Conservation (phyloP, 1,140 invertebrate species). For the Trichonephila clavipes region DNA sequence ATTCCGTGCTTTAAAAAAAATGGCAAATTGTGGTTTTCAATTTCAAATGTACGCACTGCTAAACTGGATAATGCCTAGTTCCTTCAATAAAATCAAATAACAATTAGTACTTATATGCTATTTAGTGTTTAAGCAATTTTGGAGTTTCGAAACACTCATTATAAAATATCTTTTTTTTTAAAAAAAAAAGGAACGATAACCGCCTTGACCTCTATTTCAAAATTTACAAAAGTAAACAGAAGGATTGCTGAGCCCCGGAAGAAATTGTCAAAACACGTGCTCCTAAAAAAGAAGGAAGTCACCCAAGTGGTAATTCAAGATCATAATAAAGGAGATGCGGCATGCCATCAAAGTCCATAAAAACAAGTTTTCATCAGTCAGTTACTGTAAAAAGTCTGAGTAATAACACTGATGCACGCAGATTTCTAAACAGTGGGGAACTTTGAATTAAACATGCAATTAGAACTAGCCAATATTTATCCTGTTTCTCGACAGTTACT, state of each 20-base stretch:
- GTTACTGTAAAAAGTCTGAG: background rate
- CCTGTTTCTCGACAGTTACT: slow-evolving; percentile 15
- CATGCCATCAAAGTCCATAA: slow-evolving; percentile 20
- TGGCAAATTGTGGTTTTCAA: too few relatives aligned
- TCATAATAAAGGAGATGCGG: background rate
- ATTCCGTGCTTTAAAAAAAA: too few relatives aligned
- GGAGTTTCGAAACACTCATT: background rate
- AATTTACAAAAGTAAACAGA: background rate
- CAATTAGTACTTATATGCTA: too few relatives aligned
- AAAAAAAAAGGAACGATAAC: background rate
- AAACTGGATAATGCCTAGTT: too few relatives aligned
- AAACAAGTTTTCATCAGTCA: slow-evolving; percentile 48
- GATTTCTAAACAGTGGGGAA: slow-evolving; percentile 16
- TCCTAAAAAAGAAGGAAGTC: background rate
- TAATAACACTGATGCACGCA: slow-evolving; percentile 20
- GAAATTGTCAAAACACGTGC: slow-evolving; percentile 7
- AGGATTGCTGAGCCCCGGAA: background rate
- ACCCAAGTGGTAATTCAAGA: slow-evolving; percentile 2
- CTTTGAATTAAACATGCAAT: slow-evolving; percentile 65
- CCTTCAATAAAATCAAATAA: too few relatives aligned
- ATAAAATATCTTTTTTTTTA: background rate
- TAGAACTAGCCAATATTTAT: slow-evolving; percentile 61
- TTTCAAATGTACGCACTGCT: too few relatives aligned
- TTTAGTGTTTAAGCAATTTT: too few relatives aligned
- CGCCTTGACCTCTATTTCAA: slow-evolving; percentile 1